A percentile compares a stretch with the other conserved stretches of the same genome.
Conservation (phyloP, 2,797 vertebrate species). For the Spea hammondii region DNA sequence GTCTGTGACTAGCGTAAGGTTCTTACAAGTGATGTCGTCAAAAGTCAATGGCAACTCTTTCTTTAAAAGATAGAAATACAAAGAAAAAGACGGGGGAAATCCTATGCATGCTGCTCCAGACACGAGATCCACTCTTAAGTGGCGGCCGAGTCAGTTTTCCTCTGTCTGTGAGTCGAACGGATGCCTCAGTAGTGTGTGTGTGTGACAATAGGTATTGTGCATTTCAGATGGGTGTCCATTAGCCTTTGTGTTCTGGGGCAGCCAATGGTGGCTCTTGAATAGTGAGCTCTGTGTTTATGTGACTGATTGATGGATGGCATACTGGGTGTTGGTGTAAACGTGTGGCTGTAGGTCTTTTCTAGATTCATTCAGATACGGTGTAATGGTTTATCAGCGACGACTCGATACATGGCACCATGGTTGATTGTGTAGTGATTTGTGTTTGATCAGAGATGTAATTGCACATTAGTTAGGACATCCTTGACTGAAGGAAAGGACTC, state of each 20-base stretch:
- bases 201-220: slow-evolving; percentile 57
- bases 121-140: too few species aligned
- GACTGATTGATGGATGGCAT: slow-evolving; percentile 11
- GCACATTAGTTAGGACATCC: slow-evolving; percentile 30
- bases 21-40: slow-evolving; percentile 29
- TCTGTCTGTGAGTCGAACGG: neutral
- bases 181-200: slow-evolving; percentile 48
- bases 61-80: too few species aligned
- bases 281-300: neutral
- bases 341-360: slow-evolving; percentile 6
- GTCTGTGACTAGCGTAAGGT: slow-evolving; percentile 43
- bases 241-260: slow-evolving; percentile 58
- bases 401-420: slow-evolving; percentile 40
- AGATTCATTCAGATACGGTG: neutral
- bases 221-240: slow-evolving; percentile 51
- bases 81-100: too few species aligned
- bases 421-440: slow-evolving; percentile 36
- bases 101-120: too few species aligned
- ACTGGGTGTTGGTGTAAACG: neutral
- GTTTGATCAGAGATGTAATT: slow-evolving; percentile 22
- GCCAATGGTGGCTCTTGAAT: slow-evolving; percentile 18
- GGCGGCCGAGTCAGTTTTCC: too few species aligned
- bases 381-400: slow-evolving; percentile 12
- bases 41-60: neutral
- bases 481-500: slow-evolving; percentile 1